Base-by-base conservation (phyloP, 2,888 invertebrate species). In the Seira ritae region DNA sequence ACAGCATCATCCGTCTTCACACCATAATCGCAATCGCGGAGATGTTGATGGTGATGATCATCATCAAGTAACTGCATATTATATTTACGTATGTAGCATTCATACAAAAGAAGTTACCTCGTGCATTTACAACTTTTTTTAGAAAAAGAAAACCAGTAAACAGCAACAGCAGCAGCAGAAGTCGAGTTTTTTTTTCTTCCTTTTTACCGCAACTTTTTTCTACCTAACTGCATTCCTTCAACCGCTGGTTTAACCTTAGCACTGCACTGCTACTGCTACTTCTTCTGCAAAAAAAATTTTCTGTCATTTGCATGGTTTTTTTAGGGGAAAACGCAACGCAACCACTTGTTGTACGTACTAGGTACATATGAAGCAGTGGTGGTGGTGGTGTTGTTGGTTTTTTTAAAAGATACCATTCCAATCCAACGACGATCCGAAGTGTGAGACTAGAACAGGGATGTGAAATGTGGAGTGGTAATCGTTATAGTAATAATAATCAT, bases 161-260 rank as follows among this genome's bases (percentile, higher is more conserved):
- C 42, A 24, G 17, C 50, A 76, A 23, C 10, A 67, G 10, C 19
- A 68, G 17, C 50, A 79, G 17, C 60, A 67, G 71, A 72, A 80
- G 60, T 75, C 81, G 70, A 76, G 76, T 81, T 81, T 42, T n/a
- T n/a, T n/a, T n/a, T 71, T 80, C 80, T 80, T 81, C 81, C 81
- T 80, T 66, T 80, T 69, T 80, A 70, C 71, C 76, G 66, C 70
- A 72, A 80, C 75, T 76, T 76, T 71, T 65, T 76, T 71, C 22
- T 66, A 71, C 66, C 74, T 81, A 76, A 81, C 81, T 81, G 81
- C 81, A 81, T 81, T 80, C 81, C 12, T 75, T 76, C 75, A 76
- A 74, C 76, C 81, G 81, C 80, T 80, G 67, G 67, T 42, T 80
- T 73, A 72, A 79, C 72, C 79, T 67, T 42, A 46, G 46, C 37